These are phyloP conservation scores for Cyphomyrus discorhynchus DNA, from an alignment of 2,113 vertebrate genomes.

Conservation along the genomic window DNA sequence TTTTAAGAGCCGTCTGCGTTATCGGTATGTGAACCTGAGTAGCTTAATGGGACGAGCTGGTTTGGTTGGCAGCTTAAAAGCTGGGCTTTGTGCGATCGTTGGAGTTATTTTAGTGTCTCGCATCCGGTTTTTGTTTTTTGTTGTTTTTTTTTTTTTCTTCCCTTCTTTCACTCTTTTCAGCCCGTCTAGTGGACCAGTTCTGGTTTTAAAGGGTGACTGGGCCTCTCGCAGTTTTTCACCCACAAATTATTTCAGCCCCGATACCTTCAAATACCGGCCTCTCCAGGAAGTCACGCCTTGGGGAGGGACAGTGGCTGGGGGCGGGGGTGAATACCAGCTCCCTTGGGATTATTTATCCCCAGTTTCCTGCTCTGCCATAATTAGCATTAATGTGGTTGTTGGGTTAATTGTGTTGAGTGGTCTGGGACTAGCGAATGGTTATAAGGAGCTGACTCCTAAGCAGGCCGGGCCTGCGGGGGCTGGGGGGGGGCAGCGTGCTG, in stretches of 20 bases:
- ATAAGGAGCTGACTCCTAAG: background rate
- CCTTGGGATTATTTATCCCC: background rate
- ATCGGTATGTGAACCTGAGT: background rate
- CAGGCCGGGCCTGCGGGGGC: background rate
- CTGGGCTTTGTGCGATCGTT: background rate
- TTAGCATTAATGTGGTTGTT: background rate
- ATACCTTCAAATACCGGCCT: background rate
- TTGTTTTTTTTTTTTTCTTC: background rate
- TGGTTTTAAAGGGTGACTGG: slow-evolving; percentile 7
- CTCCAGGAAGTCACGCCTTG: background rate
- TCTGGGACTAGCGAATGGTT: background rate
- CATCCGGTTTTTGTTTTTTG: background rate
- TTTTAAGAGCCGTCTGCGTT: background rate
- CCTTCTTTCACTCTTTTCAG: background rate
- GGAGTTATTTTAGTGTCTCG: background rate
- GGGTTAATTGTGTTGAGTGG: background rate
- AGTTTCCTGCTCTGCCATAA: background rate
- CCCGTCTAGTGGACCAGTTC: background rate
- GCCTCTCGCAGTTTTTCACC: background rate
- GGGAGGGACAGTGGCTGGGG: background rate
- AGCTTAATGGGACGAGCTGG: too few relatives aligned
- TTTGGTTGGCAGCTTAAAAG: background rate
- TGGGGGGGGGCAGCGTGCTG: background rate
- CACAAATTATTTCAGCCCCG: background rate
- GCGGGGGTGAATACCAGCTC: background rate